Base-by-base conservation (phyloP, 2,797 vertebrate genomes). In the Yasuhikotakia modesta region DNA sequence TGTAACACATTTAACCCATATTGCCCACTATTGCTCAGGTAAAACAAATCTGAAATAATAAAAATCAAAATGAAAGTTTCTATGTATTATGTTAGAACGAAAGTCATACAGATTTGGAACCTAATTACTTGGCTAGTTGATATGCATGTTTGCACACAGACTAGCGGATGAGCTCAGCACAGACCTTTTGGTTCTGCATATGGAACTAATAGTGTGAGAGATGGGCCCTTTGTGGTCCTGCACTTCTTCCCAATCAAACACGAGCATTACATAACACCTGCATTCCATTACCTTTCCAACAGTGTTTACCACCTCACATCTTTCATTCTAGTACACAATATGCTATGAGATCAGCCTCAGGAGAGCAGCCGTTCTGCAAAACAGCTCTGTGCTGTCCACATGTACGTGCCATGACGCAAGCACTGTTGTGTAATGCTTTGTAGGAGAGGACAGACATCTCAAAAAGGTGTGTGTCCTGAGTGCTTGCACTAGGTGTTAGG, bases 231-330 rank as follows among this genome's bases (percentile, higher is more conserved):
- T 11, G 10, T 43, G 39, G 39, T 43, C 10, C 39, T 43, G 39
- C 39, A 43, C 39, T 52, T 52, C 14, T 70, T 24, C 16, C 3
- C 19, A 43, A 77, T 61, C n/a, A 61, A 77, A 70, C 66, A 76
- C 74, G 39, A 70, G 5, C 57, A 39, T 63, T 61, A 16, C 45
- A 52, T 63, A 70, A 70, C 16, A 10, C 48, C 48, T 65, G 64
- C 13, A 50, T 13, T 32, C 14, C 64, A 43, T 48, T 60, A 69
- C 63, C 45, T 76, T 60, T 52, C 27, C 24, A 21, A 21, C 61
- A 39, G 39, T 72, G 66, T 83, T 81, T 71, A 68, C 63, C 61
- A 63, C 77, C 60, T 69, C 13, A 70, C 35, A 48, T 45, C 58
- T 27, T 46, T 58, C 39, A 68, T 71, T 78, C 32, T 39, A 67